Evolutionary conservation across 2,113 vertebrate genomes (phyloP), one percentile per base, ranked within the genome.

Genomic region (Callospermophilus lateralis): DNA sequence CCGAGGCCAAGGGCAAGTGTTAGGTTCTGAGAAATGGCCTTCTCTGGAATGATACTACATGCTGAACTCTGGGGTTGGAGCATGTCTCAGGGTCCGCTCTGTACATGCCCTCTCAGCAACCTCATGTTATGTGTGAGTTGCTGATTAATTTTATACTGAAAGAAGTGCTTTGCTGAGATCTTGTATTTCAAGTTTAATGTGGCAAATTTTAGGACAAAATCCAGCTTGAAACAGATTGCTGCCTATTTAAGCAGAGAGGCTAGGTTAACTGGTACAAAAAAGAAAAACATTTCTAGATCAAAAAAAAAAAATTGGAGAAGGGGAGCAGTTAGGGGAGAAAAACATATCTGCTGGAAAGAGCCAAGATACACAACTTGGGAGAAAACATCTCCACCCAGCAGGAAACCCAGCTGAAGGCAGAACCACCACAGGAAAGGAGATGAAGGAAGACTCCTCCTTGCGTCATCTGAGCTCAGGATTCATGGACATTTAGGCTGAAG

Each of bases 221-320:
- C 93, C 84, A 97, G 55, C 65, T 97, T 63, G 70, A 97, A 97
- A 94, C 95, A 98, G 89, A 97, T 92, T 97, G 84, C 84, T 97
- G 55, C 79, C 86, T 95, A 85, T 97, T 97, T 70, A 97, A 92
- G 93, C 86, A 34, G 16, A 96, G 73, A 92, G 72, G 19, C 72
- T 93, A 51, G 55, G 70, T 96, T 95, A 80, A 84, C 26, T 96
- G 77, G 45, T 92, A 94, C 65, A 95, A 92, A 95, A 97, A 93
- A 63, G 73, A 76, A 97, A 97, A 97, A 90, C n/a, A 88, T 78
- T 95, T 97, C 94, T 94, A 53, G 61, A 89, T 93, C 28, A 20
- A 42, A 53, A 80, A 89, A 94, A 88, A 76, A 84, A 85, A 93
- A 93, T 24, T 95, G 42, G 70, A 90, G 70, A 94, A 96, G 17